phyloP scores from a whole-genome alignment of 1,140 invertebrate genomes.

The Brachionus asplanchnoidis region DNA sequence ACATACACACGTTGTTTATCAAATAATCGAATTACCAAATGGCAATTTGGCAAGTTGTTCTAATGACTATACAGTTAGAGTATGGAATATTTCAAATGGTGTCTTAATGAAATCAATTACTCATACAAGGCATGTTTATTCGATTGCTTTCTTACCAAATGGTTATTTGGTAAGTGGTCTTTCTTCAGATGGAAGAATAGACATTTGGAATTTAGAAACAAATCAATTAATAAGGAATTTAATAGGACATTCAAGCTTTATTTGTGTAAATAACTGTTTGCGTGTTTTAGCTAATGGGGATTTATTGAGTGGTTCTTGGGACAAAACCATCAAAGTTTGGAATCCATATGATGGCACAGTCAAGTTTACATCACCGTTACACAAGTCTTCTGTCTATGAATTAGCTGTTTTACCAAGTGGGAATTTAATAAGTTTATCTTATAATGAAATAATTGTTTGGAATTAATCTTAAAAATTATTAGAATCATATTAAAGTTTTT shows the following conservation, averaged over 20 bases:
- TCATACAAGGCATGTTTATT: neutral
- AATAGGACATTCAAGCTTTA: neutral
- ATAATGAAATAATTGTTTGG: too few relatives aligned
- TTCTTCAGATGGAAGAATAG: neutral
- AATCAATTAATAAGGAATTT: neutral
- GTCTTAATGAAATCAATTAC: neutral
- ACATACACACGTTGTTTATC: too few relatives aligned
- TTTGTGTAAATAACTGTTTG: neutral
- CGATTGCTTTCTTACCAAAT: neutral
- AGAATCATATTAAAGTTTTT: too few relatives aligned
- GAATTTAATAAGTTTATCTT: too few relatives aligned
- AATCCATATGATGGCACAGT: too few relatives aligned
- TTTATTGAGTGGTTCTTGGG: neutral
- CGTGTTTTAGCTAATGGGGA: neutral
- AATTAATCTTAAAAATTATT: too few relatives aligned
- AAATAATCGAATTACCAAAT: neutral
- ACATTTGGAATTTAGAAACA: neutral
- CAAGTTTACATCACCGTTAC: too few relatives aligned
- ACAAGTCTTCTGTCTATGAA: too few relatives aligned
- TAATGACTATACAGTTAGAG: neutral
- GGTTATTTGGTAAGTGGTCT: neutral
- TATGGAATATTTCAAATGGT: neutral
- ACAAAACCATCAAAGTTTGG: neutral
- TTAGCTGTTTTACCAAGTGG: too few relatives aligned
- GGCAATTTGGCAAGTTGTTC: neutral